A percentile compares a stretch with the other conserved stretches of the same genome.
Evolutionary conservation across 2,797 vertebrate genomes (phyloP).

Genomic region (Arctocebus calabarensis): DNA sequence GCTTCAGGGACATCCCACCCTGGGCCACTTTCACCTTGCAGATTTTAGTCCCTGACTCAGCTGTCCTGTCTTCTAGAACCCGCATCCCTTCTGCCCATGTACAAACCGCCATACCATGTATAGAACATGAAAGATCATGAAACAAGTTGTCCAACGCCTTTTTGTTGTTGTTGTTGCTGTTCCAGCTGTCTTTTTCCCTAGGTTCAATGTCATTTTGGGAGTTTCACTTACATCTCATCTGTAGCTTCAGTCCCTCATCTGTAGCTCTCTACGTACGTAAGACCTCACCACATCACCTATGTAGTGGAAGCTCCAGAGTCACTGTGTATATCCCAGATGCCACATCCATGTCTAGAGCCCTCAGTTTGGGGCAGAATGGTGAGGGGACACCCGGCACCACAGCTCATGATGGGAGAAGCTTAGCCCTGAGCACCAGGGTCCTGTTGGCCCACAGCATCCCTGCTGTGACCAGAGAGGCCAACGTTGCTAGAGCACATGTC

Average conservation of each 20-base stretch:
- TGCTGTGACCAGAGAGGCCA: neutral
- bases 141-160: conserved; percentile 48
- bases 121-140: neutral
- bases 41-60: fast-evolving
- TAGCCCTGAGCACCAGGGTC: conserved; percentile 17
- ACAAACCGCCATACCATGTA: neutral
- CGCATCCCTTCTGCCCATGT: conserved; percentile 69
- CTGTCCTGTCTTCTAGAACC: conserved; percentile 75
- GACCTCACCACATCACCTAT: conserved; percentile 22
- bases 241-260: fast-evolving
- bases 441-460: neutral
- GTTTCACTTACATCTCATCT: neutral
- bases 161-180: neutral
- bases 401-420: conserved; percentile 86
- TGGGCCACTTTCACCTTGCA: fast-evolving
- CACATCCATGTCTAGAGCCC: conserved; percentile 79
- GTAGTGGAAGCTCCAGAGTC: conserved; percentile 73
- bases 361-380: conserved; percentile 87
- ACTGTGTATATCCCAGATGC: neutral
- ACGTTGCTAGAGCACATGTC: neutral
- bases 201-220: conserved; percentile 90
- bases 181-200: neutral
- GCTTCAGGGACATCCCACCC: neutral
- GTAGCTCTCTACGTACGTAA: neutral
- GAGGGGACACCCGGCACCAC: conserved; percentile 75